These are phyloP conservation scores for Brachyhypopomus gauderio DNA, from an alignment of 2,113 vertebrate genomes.

Conservation along the genomic window DNA sequence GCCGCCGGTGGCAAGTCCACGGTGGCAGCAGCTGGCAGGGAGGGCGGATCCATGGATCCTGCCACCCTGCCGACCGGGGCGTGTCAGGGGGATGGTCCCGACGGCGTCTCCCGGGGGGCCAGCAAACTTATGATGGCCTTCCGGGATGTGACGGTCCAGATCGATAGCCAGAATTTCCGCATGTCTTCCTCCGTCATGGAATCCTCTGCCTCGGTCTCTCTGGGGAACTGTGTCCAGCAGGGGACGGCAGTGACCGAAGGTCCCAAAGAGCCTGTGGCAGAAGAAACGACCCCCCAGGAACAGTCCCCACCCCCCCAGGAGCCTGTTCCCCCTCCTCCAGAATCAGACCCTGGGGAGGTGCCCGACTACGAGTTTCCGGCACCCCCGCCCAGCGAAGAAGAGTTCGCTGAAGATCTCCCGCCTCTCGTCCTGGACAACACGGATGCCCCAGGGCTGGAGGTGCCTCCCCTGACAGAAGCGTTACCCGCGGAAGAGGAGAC, in stretches of 20 bases:
- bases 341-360: conserved; percentile 57
- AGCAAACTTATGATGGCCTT: conserved; percentile 98
- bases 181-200: conserved; percentile 88
- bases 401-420: conserved; percentile 62
- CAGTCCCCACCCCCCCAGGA: conserved; percentile 65
- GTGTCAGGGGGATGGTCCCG: conserved; percentile 64
- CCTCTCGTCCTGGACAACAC: conserved; percentile 67
- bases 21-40: conserved; percentile 58
- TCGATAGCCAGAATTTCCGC: conserved; percentile 92
- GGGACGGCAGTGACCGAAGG: conserved; percentile 53
- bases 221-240: conserved; percentile 83
- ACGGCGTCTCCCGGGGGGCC: conserved; percentile 80
- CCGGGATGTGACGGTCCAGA: conserved; percentile 94
- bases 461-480: conserved; percentile 37
- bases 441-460: conserved; percentile 24
- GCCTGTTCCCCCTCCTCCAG: conserved; percentile 61
- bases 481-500: conserved; percentile 16
- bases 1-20: conserved; percentile 58
- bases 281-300: conserved; percentile 55
- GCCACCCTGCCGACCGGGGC: conserved; percentile 47
- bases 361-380: conserved; percentile 73
- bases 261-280: conserved; percentile 53
- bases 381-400: conserved; percentile 74
- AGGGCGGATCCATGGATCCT: conserved; percentile 55
- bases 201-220: conserved; percentile 84